Conservation (phyloP, 2,113 vertebrate species). For the Chionodraco myersi region DNA sequence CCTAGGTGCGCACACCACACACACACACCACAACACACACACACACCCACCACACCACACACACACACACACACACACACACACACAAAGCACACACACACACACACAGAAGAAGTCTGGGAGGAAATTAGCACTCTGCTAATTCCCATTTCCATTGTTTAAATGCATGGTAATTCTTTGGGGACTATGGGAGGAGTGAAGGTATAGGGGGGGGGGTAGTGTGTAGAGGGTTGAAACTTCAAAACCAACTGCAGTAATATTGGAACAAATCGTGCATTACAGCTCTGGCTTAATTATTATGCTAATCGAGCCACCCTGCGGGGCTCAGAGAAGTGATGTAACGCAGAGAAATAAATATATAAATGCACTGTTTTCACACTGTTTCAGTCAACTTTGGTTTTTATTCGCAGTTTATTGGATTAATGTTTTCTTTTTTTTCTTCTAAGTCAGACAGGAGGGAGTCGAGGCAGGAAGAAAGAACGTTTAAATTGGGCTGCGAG, state of each 20-base stretch:
- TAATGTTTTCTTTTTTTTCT: slow-evolving; percentile 42
- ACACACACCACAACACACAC: slow-evolving; percentile 36
- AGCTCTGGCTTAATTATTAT: slow-evolving; percentile 73
- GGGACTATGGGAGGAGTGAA: neutral
- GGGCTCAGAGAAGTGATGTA: slow-evolving; percentile 66
- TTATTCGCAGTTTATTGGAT: slow-evolving; percentile 43
- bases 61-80: too few relatives aligned
- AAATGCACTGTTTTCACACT: slow-evolving; percentile 38
- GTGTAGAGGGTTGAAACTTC: slow-evolving; percentile 35
- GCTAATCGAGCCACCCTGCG: slow-evolving; percentile 60
- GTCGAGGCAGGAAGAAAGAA: slow-evolving; percentile 9
- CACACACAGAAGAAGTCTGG: slow-evolving; percentile 24
- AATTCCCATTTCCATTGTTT: slow-evolving; percentile 70
- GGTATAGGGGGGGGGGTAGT: neutral
- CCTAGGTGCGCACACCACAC: too few relatives aligned
- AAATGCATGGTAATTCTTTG: slow-evolving; percentile 58
- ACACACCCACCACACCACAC: slow-evolving; percentile 21
- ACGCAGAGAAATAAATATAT: slow-evolving; percentile 68
- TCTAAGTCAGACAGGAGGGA: slow-evolving; percentile 22
- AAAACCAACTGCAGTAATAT: slow-evolving; percentile 54
- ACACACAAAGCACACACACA: neutral
- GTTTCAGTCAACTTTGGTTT: slow-evolving; percentile 34
- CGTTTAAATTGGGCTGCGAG: slow-evolving; percentile 10
- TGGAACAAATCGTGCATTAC: slow-evolving; percentile 66
- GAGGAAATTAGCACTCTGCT: slow-evolving; percentile 62